phyloP scores from a whole-genome alignment of 2,888 invertebrate genomes.

The Plagodis dolabraria region DNA sequence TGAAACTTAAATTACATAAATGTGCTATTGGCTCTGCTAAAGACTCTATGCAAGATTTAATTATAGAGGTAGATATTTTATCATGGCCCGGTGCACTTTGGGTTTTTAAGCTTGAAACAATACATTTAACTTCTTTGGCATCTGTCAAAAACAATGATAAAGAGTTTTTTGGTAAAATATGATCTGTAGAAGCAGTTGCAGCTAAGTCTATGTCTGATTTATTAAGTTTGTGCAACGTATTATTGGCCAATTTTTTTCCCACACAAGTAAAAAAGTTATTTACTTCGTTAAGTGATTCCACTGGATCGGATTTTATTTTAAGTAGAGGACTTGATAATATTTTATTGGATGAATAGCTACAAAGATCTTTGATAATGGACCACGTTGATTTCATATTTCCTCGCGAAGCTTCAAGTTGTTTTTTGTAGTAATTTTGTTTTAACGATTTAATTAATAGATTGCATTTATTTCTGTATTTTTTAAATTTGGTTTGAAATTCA shows the following conservation, averaged over 20 bases:
- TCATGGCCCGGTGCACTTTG: not conserved
- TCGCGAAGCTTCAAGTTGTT: not conserved
- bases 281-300: slow-evolving; percentile 1
- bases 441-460: not conserved
- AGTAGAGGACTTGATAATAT: not conserved
- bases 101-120: not conserved
- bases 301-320: not conserved
- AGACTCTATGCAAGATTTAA: not conserved
- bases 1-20: no score
- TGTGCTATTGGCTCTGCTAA: not conserved
- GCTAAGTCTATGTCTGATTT: not conserved
- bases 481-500: not conserved
- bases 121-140: not conserved
- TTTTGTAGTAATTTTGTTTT: slow-evolving; percentile 5
- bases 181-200: no score
- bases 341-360: not conserved
- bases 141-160: no score
- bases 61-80: slow-evolving; percentile 2
- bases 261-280: not conserved
- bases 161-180: no score
- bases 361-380: not conserved
- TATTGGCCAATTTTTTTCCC: not conserved
- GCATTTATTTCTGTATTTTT: not conserved
- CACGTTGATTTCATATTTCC: not conserved
- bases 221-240: not conserved